Evolutionary conservation across 2,888 invertebrate species (phyloP).

Genomic region (Leptopilina syphax): DNA sequence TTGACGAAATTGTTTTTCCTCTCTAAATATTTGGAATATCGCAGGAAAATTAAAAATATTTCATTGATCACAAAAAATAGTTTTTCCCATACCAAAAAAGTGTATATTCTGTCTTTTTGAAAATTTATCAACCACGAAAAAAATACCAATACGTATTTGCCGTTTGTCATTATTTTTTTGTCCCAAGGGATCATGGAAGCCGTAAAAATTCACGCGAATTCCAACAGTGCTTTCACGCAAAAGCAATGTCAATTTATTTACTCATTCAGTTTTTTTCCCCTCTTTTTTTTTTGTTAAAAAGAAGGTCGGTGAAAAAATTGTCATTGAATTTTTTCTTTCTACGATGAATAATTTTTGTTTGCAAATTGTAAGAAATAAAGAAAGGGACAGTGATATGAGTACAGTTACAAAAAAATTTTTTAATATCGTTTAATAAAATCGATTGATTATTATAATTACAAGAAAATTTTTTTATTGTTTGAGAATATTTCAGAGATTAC

Average conservation of each 20-base stretch:
- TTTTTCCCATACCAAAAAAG: too few relatives aligned
- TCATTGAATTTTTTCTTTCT: not conserved
- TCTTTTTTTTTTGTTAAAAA: not conserved
- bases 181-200: not conserved
- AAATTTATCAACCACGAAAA: not conserved
- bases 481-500: too few relatives aligned
- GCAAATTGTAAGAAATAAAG: not conserved
- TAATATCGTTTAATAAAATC: too few relatives aligned
- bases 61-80: not conserved
- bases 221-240: not conserved
- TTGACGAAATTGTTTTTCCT: too few relatives aligned
- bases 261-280: not conserved
- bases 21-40: too few relatives aligned
- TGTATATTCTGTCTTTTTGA: not conserved
- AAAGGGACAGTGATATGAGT: too few relatives aligned
- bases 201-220: not conserved
- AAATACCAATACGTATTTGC: not conserved
- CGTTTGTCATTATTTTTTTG: conserved; percentile 7
- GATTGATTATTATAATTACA: too few relatives aligned
- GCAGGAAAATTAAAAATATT: too few relatives aligned
- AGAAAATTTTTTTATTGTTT: too few relatives aligned
- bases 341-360: not conserved
- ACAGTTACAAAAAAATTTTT: too few relatives aligned
- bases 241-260: conserved; percentile 21
- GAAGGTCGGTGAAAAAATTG: not conserved